phyloP scores from a whole-genome alignment of 2,888 invertebrate species.

The Ophion costatus region DNA sequence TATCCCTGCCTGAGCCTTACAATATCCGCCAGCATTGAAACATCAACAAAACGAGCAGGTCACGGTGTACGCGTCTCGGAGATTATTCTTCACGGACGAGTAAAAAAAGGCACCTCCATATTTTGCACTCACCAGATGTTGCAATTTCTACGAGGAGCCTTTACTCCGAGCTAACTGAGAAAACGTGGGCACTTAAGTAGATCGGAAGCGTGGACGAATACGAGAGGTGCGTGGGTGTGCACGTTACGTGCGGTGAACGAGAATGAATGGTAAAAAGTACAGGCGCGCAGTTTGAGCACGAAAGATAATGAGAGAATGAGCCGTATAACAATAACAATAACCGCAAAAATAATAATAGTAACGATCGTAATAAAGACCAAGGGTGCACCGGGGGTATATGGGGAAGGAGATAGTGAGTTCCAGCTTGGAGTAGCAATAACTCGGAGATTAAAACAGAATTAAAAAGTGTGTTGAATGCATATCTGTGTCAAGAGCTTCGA shows the following conservation, averaged over 20 bases:
- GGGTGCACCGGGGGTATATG: not conserved
- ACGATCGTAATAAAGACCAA: conserved; percentile 31
- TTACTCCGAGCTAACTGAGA: not conserved
- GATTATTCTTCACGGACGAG: not conserved
- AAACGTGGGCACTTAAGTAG: not conserved
- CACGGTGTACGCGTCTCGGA: not conserved
- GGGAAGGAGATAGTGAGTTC: conserved; percentile 31
- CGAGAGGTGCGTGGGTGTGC: not conserved
- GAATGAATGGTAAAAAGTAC: conserved; percentile 68
- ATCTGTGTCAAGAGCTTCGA: conserved; percentile 78
- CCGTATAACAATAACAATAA: conserved; percentile 4
- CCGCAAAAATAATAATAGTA: conserved; percentile 34
- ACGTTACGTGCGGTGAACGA: conserved; percentile 18
- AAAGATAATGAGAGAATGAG: conserved; percentile 38
- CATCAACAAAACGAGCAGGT: not conserved
- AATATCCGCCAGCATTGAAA: not conserved
- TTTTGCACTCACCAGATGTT: not conserved
- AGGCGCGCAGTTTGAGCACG: not conserved
- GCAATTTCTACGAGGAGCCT: not conserved
- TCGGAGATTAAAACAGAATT: conserved; percentile 82
- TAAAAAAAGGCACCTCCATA: not conserved
- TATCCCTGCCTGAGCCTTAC: not conserved
- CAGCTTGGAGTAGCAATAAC: conserved; percentile 80
- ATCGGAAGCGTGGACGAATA: not conserved
- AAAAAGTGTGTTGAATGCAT: conserved; percentile 79